Conservation (phyloP, 2,888 invertebrate genomes). For the Syrista parreyssii region DNA sequence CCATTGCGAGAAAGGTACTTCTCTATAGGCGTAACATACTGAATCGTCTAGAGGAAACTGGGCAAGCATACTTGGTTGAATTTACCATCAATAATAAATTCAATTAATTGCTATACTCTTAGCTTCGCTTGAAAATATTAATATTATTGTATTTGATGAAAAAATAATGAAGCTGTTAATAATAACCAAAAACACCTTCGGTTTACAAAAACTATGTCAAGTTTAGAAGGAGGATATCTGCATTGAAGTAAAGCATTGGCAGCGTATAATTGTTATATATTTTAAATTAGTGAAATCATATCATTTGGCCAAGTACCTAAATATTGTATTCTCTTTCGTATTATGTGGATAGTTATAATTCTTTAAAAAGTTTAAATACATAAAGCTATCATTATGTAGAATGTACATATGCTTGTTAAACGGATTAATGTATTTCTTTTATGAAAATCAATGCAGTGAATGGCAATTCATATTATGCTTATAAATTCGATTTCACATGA, state of each 20-base stretch:
- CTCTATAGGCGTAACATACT: neutral
- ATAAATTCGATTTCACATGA: neutral
- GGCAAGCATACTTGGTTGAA: neutral
- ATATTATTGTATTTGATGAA: neutral
- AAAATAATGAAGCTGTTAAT: neutral
- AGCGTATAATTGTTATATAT: neutral
- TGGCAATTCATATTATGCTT: neutral
- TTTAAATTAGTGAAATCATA: neutral
- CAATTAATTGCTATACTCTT: neutral
- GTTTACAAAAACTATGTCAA: neutral
- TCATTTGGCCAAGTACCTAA: neutral
- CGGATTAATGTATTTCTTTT: neutral
- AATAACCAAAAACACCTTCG: neutral
- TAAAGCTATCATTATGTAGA: no score
- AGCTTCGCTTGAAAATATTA: neutral
- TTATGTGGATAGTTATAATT: no score
- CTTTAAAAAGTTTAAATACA: no score
- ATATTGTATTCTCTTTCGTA: neutral
- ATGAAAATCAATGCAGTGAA: neutral
- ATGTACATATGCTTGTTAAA: neutral
- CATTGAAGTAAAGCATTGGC: neutral
- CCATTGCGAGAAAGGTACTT: conserved; percentile 2
- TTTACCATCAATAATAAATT: neutral
- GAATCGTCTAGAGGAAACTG: neutral
- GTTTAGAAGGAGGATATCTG: neutral